Base-by-base conservation (phyloP, 2,888 invertebrate species). In the Thymelicus lineola region DNA sequence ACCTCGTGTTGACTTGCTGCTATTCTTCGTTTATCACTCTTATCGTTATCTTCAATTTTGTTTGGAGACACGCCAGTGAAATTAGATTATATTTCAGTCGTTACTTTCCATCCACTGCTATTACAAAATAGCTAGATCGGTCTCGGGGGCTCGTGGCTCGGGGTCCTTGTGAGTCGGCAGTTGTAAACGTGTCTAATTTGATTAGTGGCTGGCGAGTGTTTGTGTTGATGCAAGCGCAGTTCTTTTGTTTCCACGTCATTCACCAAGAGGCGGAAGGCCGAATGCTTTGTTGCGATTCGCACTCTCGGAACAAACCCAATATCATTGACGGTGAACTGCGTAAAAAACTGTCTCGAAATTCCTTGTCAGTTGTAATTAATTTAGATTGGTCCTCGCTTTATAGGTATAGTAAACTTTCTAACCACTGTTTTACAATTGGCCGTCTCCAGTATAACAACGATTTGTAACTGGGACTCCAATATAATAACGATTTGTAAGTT, bases 131-230 rank as follows among this genome's bases (percentile, higher is more conserved):
- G 9, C 55, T 9, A 35, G 17, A 2, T 55, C 28, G 28, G 28
- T 28, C 28, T 28, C 55, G 55, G 35, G 55, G 9, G 55, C 55
- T 17, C 28, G 35, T 28, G 9, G 55, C 55, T 17, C 28, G 17
- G 15, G 58, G 46, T 62, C 57, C 55, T 48, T 57, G 57, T 62
- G 57, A 63, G 38, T 55, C 63, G 46, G 68, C 62, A 63, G 28
- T 50, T 63, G 58, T 63, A 69, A 69, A 69, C 63, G 58, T 38
- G 38, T 69, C 57, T 69, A 69, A 69, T 63, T 68, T 68, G 57
- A 68, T 68, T 68, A 68, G 68, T 57, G 55, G 57, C 63, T 14
- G 38, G 38, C 38, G 38, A 35, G n/a, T 63, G 68, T 58, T 68
- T 63, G 63, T 63, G 17, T 63, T 57, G 61, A 63, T 63, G 69